Conservation (phyloP, 2,797 vertebrate species). For the Aulostomus chinensis region DNA sequence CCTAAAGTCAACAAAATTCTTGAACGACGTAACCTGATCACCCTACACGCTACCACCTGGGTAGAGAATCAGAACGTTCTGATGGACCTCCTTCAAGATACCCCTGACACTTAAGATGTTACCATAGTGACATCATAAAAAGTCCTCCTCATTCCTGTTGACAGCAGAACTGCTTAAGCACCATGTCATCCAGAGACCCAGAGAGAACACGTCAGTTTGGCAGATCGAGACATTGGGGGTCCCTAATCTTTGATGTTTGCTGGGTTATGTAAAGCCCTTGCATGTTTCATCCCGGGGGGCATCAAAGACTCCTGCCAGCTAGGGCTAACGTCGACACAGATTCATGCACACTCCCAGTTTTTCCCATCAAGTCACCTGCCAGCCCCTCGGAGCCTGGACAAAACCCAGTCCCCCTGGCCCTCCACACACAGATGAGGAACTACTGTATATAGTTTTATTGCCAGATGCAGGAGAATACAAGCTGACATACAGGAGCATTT, state of each 20-base stretch:
- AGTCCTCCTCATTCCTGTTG: too few relatives aligned
- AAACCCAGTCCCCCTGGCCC: constrained; percentile 17
- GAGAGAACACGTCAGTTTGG: constrained; percentile 25
- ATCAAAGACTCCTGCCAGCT: constrained; percentile 31
- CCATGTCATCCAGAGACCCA: background rate
- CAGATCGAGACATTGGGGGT: constrained; percentile 25
- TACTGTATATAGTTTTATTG: background rate
- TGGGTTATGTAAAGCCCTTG: constrained; percentile 36
- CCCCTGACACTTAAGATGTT: too few relatives aligned
- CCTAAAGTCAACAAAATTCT: too few relatives aligned
- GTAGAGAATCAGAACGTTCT: too few relatives aligned
- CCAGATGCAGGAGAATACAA: background rate
- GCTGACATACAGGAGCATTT: background rate
- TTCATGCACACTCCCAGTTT: constrained; percentile 65
- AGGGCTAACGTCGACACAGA: constrained; percentile 32
- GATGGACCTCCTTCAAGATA: too few relatives aligned
- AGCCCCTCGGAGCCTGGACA: constrained; percentile 9
- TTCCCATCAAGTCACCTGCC: constrained; percentile 54
- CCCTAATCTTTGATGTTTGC: constrained; percentile 28
- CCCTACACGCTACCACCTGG: too few relatives aligned
- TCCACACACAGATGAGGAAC: background rate
- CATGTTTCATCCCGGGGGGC: constrained; percentile 29
- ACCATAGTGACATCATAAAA: too few relatives aligned
- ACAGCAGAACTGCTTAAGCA: constrained; percentile 4
- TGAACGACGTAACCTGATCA: too few relatives aligned